A percentile compares a stretch with the other conserved stretches of the same genome.
These are phyloP conservation scores for Clarias laeviceps DNA, from an alignment of 2,797 vertebrate genomes.

Conservation along the genomic window DNA sequence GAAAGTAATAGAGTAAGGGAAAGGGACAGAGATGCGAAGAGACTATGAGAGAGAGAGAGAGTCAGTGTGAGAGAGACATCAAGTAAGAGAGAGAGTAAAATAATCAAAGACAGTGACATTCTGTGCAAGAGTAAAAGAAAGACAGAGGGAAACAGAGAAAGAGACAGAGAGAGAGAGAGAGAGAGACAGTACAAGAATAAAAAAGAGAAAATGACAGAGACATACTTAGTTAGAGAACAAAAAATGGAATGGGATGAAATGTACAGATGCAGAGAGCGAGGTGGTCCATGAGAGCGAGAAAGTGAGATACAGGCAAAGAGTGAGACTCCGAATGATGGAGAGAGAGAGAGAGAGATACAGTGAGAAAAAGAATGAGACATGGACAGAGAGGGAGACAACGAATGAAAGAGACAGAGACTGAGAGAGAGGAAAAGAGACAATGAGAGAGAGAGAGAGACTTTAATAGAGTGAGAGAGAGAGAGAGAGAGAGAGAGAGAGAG, in stretches of 20 bases:
- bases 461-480: constrained; percentile 46
- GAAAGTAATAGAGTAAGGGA: background rate
- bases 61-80: background rate
- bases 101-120: background rate
- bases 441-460: constrained; percentile 37
- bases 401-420: constrained; percentile 47
- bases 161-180: background rate
- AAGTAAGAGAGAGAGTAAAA: background rate
- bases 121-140: background rate
- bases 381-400: background rate
- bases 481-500: constrained; percentile 16
- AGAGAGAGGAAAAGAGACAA: constrained; percentile 33
- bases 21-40: background rate
- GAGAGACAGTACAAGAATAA: background rate
- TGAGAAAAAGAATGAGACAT: constrained; percentile 8
- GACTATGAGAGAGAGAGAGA: background rate
- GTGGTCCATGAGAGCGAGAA: too few species aligned
- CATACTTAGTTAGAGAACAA: background rate
- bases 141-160: background rate
- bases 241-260: background rate
- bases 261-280: background rate
- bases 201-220: background rate
- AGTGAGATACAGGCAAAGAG: background rate
- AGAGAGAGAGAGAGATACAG: constrained; percentile 11
- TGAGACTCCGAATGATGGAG: constrained; percentile 42